A percentile compares a stretch with the other conserved stretches of the same genome.
phyloP scores from a whole-genome alignment of 2,888 invertebrate genomes.

The Meteorus cinctellus region DNA sequence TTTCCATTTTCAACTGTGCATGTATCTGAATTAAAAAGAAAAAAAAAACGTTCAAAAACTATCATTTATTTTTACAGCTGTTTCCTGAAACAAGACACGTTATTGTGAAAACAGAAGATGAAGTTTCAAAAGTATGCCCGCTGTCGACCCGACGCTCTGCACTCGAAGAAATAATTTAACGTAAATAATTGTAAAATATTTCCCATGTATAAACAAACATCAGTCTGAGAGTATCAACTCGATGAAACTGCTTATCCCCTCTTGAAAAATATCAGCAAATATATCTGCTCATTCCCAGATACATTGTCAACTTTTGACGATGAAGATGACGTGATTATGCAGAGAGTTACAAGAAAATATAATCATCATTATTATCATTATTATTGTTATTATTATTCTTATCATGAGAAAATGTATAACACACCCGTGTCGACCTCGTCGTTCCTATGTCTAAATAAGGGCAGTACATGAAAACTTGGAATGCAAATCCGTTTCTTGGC shows the following conservation, averaged over 20 bases:
- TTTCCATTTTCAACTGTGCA: conserved; percentile 19
- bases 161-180: conserved; percentile 62
- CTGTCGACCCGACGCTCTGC: conserved; percentile 52
- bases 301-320: too few species aligned
- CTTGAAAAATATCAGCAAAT: conserved; percentile 44
- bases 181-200: conserved; percentile 65
- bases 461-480: conserved; percentile 65
- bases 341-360: background rate
- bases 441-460: conserved; percentile 57
- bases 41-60: conserved; percentile 45
- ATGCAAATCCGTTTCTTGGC: conserved; percentile 65
- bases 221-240: conserved; percentile 39
- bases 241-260: conserved; percentile 55
- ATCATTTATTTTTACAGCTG: conserved; percentile 48
- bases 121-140: conserved; percentile 55
- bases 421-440: conserved; percentile 49
- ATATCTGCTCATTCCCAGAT: conserved; percentile 20
- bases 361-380: background rate
- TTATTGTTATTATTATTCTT: background rate
- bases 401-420: conserved; percentile 55
- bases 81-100: conserved; percentile 57
- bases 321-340: background rate
- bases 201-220: conserved; percentile 64
- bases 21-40: background rate
- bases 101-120: conserved; percentile 53